A percentile compares a stretch with the other conserved stretches of the same genome.
Evolutionary conservation across 2,888 invertebrate species (phyloP).

Genomic region (Pollenia labialis): DNA sequence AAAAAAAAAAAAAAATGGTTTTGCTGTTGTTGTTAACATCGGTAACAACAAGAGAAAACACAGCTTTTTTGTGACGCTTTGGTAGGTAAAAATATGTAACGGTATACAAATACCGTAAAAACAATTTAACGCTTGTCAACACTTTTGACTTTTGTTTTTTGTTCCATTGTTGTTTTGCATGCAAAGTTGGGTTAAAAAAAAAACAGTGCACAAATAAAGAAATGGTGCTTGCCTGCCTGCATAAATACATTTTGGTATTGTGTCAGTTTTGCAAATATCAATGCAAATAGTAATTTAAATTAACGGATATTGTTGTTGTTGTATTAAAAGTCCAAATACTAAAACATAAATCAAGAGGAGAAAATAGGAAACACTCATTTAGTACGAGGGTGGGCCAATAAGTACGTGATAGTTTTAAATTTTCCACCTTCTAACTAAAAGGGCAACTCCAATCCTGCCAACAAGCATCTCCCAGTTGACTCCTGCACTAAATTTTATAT

Average conservation of each 20-base stretch:
- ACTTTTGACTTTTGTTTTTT: constrained; percentile 58
- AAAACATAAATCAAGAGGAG: constrained; percentile 44
- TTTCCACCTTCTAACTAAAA: too few relatives aligned
- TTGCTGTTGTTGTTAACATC: constrained; percentile 59
- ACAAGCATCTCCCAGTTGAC: background rate
- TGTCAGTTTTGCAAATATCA: constrained; percentile 39
- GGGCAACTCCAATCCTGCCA: too few relatives aligned
- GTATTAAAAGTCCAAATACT: constrained; percentile 30
- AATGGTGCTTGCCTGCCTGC: background rate
- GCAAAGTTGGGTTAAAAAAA: background rate
- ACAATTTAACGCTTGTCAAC: constrained; percentile 71
- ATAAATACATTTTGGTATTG: constrained; percentile 4
- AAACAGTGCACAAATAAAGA: constrained; percentile 9
- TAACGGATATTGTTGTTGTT: constrained; percentile 62
- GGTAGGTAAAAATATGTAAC: constrained; percentile 45
- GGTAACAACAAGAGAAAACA: constrained; percentile 46
- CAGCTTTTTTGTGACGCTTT: background rate
- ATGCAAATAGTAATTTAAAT: constrained; percentile 55
- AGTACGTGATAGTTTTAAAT: too few relatives aligned
- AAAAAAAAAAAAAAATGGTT: constrained; percentile 38
- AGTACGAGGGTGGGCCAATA: too few relatives aligned
- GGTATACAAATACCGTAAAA: constrained; percentile 62
- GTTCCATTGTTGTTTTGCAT: constrained; percentile 39
- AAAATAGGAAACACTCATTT: background rate
- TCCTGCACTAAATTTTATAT: too few relatives aligned